Evolutionary conservation across 2,113 vertebrate species (phyloP).

Genomic region (Thermophis baileyi): DNA sequence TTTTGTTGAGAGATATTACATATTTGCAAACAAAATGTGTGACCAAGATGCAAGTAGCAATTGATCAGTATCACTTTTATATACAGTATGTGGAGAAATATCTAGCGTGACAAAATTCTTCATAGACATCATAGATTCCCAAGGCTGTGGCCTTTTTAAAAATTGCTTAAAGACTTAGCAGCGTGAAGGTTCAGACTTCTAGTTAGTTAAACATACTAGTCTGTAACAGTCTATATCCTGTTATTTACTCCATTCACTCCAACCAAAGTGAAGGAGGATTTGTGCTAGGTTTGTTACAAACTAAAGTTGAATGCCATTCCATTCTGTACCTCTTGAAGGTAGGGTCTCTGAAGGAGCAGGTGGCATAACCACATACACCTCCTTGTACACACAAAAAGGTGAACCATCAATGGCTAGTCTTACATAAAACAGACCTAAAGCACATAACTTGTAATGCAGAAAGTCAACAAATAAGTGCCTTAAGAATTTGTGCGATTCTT

Average conservation of each 20-base stretch:
- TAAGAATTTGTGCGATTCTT: conserved; percentile 48
- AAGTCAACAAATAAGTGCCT: neutral
- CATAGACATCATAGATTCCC: neutral
- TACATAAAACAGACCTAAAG: neutral
- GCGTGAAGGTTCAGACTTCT: neutral
- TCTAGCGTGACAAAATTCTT: neutral
- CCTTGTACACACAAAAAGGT: neutral
- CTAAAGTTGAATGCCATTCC: neutral
- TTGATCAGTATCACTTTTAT: no score
- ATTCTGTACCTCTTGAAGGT: neutral
- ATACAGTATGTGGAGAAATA: neutral
- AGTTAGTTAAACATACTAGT: neutral
- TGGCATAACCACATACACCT: no score
- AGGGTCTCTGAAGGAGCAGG: no score
- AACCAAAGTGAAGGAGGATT: neutral
- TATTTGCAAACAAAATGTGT: neutral
- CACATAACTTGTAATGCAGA: neutral
- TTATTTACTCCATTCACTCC: neutral
- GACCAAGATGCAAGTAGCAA: neutral
- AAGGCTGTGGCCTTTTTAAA: neutral
- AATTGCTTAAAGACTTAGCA: neutral
- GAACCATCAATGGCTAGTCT: neutral
- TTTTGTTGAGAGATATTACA: neutral
- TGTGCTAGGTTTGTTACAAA: neutral
- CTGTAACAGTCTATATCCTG: neutral